Evolutionary conservation across 2,888 invertebrate genomes (phyloP).

Genomic region (Dryomyza anilis): DNA sequence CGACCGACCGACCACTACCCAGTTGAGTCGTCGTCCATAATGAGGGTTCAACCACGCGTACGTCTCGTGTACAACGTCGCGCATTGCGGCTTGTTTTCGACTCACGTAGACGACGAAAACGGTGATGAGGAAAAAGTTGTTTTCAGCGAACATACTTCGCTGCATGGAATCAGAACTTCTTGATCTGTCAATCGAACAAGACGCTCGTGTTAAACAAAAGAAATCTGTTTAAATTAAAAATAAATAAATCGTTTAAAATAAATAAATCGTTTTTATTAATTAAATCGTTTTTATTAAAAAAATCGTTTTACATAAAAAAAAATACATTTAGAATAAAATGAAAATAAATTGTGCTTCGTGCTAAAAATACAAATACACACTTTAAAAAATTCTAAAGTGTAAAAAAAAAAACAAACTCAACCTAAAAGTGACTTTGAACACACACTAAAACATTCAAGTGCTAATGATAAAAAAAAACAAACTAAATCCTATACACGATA

Average conservation of each 20-base stretch:
- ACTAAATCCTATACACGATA: not conserved
- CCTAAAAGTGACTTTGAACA: not conserved
- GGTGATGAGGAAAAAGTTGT: constrained; percentile 31
- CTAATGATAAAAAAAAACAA: not conserved
- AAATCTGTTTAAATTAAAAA: not conserved
- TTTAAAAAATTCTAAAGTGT: not conserved
- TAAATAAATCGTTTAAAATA: not conserved
- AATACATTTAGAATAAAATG: not conserved
- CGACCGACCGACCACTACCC: not conserved
- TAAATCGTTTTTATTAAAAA: not conserved
- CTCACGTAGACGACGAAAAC: constrained; percentile 11
- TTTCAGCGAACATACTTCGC: constrained; percentile 31
- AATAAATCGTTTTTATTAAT: not conserved
- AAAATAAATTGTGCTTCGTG: constrained; percentile 17
- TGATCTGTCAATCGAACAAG: constrained; percentile 36
- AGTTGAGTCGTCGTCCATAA: too few relatives aligned
- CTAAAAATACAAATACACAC: not conserved
- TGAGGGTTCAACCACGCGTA: constrained; percentile 14
- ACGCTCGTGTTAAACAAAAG: constrained; percentile 23
- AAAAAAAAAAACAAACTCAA: constrained; percentile 8
- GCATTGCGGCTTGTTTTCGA: constrained; percentile 15
- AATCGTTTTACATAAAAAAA: too few relatives aligned
- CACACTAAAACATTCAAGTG: not conserved
- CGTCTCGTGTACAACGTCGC: constrained; percentile 5
- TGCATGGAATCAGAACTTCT: constrained; percentile 38